Base-by-base conservation (phyloP, 2,888 invertebrate species). In the Dusona sp. region DNA sequence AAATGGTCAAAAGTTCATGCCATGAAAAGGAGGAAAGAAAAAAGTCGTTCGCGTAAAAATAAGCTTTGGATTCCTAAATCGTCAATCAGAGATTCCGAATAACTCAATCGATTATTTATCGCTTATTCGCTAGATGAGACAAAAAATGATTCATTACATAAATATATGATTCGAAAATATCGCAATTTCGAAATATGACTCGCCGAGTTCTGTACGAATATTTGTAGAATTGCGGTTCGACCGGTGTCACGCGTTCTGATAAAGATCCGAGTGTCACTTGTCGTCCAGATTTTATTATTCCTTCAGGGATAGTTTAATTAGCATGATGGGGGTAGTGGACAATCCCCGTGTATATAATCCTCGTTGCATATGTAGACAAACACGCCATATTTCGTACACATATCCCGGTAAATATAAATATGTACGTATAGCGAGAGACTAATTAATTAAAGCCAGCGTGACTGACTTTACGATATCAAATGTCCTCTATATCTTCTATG, bases 381-480 rank as follows among this genome's bases (percentile, higher is more conserved):
- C 84, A 48, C 48, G 67, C 57, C 38, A 68, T 68, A 64, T 48
- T 45, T 42, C 42, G 36, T 65, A 29, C 9, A 22, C 33, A 38
- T 67, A 67, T 65, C 36, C 19, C n/a, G n/a, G 48, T 65, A 22
- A 68, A 38, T 29, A 13, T 16, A 22, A 13, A 36, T 79, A 45
- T 82, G 13, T 42, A 68, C 42, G 67, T 38, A 57, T 48, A 36
- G 51, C 82, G 74, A 72, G 48, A 82, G 82, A 85, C 79, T 83
- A 82, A 83, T 85, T 85, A 85, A 83, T 85, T 83, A 85, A 82
- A 85, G 64, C 74, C 64, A 74, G 74, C 82, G 82, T 83, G 82
- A 85, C 82, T 85, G 85, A 85, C 82, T 85, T 83, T 75, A 83
- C 74, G 85, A 85, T 85, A 85, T 85, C 82, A 83, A 79, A 83